Conservation (phyloP, 2,797 vertebrate species). For the Acrossocheilus fasciatus region DNA sequence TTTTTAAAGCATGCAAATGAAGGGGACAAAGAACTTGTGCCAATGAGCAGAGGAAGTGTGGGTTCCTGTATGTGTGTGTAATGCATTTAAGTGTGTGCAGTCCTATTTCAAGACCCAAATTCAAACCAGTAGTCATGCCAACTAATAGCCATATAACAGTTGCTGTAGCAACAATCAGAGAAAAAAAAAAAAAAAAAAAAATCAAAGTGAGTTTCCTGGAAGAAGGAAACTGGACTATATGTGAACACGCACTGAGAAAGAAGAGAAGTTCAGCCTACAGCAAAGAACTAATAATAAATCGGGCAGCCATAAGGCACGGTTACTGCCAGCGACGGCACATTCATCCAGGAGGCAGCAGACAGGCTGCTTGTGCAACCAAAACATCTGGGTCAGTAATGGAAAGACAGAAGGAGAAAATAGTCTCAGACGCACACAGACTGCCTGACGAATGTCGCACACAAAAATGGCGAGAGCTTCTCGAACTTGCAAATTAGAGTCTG, state of each 20-base stretch:
- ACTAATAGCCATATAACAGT: slow-evolving; percentile 22
- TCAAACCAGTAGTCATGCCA: slow-evolving; percentile 41
- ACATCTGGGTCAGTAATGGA: slow-evolving; percentile 29
- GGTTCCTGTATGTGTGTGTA: not conserved
- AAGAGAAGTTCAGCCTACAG: slow-evolving; percentile 15
- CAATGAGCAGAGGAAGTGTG: slow-evolving; percentile 36
- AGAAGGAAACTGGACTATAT: not conserved
- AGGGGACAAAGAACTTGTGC: slow-evolving; percentile 5
- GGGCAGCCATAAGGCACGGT: slow-evolving; percentile 5
- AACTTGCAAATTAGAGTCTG: not conserved
- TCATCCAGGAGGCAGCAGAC: slow-evolving; percentile 20
- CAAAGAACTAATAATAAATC: slow-evolving; percentile 29
- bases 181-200: not conserved
- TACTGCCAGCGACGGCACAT: slow-evolving; percentile 17
- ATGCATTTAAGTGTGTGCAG: not conserved
- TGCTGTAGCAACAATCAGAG: slow-evolving; percentile 45
- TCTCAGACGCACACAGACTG: not conserved
- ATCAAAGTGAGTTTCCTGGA: not conserved
- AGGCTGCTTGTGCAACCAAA: slow-evolving; percentile 20
- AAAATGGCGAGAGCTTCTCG: not conserved
- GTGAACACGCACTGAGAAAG: not conserved
- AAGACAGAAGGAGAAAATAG: slow-evolving; percentile 26
- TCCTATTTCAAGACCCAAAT: slow-evolving; percentile 17
- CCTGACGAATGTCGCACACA: not conserved
- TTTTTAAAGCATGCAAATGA: slow-evolving; percentile 43